These are phyloP conservation scores for Myotis vivesi DNA, from an alignment of 2,797 vertebrate genomes.

Conservation along the genomic window DNA sequence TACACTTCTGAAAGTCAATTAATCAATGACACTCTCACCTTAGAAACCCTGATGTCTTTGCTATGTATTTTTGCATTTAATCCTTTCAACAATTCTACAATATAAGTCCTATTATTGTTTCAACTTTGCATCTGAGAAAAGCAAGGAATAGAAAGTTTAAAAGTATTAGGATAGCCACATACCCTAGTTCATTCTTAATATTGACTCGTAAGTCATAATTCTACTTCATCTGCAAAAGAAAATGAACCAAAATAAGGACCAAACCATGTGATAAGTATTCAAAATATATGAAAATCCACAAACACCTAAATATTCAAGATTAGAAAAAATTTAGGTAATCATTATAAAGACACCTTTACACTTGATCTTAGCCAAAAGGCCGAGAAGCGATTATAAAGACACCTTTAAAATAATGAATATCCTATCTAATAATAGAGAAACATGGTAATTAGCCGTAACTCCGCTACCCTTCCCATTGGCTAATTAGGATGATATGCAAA, in stretches of 20 bases:
- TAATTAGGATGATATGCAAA: no score
- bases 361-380: no score
- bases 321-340: not conserved
- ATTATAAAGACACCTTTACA: not conserved
- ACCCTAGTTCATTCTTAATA: not conserved
- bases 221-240: not conserved
- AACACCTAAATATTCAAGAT: not conserved
- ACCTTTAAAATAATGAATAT: not conserved
- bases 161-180: not conserved
- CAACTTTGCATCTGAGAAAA: not conserved
- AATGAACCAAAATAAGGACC: not conserved
- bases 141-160: not conserved
- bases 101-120: not conserved
- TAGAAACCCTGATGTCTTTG: not conserved
- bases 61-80: not conserved
- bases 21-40: not conserved
- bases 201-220: not conserved
- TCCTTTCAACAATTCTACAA: not conserved
- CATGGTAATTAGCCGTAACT: no score
- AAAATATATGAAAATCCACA: not conserved
- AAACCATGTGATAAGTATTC: not conserved
- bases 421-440: no score
- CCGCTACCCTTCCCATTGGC: no score
- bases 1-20: not conserved
- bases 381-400: not conserved